Evolutionary conservation across 2,888 invertebrate genomes (phyloP).

Genomic region (Diplazon laetatorius): DNA sequence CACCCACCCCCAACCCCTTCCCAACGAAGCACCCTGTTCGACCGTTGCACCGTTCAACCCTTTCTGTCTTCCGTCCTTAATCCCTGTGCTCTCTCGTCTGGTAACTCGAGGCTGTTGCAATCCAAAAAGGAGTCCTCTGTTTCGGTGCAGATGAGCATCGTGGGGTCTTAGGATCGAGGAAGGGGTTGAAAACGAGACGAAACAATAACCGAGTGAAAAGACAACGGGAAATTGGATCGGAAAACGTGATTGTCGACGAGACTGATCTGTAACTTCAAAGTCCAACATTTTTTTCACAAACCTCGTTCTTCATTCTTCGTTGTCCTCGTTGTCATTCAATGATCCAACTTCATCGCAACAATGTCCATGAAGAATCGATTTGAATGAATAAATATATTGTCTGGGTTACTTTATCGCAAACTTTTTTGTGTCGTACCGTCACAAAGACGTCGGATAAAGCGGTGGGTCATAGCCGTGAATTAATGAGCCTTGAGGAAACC

Average conservation of each 20-base stretch:
- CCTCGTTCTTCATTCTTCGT: too few relatives aligned
- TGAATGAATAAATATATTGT: constrained; percentile 27
- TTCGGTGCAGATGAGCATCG: constrained; percentile 5
- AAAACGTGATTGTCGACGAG: constrained; percentile 24
- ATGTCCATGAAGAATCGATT: constrained; percentile 7
- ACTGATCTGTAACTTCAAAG: not conserved
- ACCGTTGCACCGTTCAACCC: constrained; percentile 50
- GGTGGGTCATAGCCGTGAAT: constrained; percentile 25
- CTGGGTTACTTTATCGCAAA: not conserved
- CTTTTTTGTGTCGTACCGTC: not conserved
- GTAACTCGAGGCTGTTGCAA: constrained; percentile 60
- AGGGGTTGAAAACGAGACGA: constrained; percentile 25
- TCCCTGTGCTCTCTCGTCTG: constrained; percentile 65
- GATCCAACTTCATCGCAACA: constrained; percentile 34
- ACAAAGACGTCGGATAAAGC: not conserved
- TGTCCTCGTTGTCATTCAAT: constrained; percentile 31
- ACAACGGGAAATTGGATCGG: constrained; percentile 33
- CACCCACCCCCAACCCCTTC: too few relatives aligned
- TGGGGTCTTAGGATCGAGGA: not conserved
- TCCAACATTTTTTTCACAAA: constrained; percentile 46
- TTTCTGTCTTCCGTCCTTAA: constrained; percentile 65
- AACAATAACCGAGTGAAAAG: constrained; percentile 25
- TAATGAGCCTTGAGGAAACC: not conserved
- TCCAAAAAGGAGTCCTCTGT: constrained; percentile 24
- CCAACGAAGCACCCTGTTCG: constrained; percentile 32